These are phyloP conservation scores for Chaetodon trifasciatus DNA, from an alignment of 2,797 vertebrate genomes.

Conservation along the genomic window DNA sequence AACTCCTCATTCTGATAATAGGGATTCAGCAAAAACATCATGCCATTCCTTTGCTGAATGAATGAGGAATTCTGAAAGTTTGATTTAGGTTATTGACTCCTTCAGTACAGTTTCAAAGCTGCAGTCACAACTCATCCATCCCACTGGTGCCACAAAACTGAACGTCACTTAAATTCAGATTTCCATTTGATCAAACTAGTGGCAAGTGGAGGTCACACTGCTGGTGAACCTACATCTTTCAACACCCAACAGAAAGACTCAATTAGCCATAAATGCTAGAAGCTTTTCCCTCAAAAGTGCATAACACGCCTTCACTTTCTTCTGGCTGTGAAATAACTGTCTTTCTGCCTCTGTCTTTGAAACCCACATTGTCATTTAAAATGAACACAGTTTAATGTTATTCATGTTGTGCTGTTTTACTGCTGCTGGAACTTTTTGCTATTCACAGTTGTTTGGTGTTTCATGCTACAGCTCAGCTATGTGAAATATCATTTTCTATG, in stretches of 20 bases:
- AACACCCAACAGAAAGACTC: background rate
- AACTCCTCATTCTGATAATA: background rate
- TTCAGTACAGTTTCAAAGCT: background rate
- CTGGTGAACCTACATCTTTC: background rate
- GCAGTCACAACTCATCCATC: background rate
- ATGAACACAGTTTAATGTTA: background rate
- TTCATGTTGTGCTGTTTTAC: background rate
- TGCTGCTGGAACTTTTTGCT: background rate
- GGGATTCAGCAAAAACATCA: background rate
- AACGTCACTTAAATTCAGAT: conserved; percentile 16
- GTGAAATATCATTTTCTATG: background rate
- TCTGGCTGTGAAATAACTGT: background rate
- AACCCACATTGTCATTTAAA: background rate
- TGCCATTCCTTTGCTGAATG: background rate
- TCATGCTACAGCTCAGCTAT: background rate
- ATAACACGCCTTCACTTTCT: background rate
- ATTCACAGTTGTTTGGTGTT: background rate
- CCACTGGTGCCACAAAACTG: background rate
- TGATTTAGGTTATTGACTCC: background rate
- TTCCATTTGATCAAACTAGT: conserved; percentile 16
- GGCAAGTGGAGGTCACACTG: background rate
- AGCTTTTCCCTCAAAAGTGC: background rate
- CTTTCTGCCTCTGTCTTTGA: background rate
- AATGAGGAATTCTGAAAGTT: background rate
- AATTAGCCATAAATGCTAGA: background rate